phyloP scores from a whole-genome alignment of 2,888 invertebrate genomes.

The Rhaphigaster nebulosa region DNA sequence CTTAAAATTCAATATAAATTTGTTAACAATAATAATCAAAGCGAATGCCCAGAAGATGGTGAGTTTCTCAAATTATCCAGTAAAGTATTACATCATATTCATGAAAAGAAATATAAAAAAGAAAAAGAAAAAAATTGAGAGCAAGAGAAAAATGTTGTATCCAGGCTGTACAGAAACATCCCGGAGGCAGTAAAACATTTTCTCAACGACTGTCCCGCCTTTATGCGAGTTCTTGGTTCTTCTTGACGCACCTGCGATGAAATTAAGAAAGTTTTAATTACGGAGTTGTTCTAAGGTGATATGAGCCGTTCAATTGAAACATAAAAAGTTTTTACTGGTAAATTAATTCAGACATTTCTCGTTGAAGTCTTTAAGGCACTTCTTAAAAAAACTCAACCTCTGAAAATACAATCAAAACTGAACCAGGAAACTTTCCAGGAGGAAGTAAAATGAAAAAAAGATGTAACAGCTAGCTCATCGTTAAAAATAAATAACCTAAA shows the following conservation, averaged over 20 bases:
- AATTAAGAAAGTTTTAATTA: constrained; percentile 50
- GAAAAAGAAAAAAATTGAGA: not conserved
- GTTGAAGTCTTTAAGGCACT: constrained; percentile 10
- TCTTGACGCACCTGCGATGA: constrained; percentile 38
- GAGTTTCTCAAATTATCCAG: no score
- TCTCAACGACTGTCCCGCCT: not conserved
- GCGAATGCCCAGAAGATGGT: no score
- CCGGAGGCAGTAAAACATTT: not conserved
- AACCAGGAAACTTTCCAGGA: not conserved
- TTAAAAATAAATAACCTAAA: not conserved
- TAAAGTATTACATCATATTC: no score
- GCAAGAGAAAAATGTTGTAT: not conserved
- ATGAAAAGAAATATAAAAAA: no score
- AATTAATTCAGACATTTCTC: constrained; percentile 19
- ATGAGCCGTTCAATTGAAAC: constrained; percentile 45
- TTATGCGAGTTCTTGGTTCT: constrained; percentile 22
- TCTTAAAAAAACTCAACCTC: not conserved
- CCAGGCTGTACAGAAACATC: not conserved
- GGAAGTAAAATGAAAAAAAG: not conserved
- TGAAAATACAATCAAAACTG: not conserved
- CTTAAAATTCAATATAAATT: no score
- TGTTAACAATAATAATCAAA: no score
- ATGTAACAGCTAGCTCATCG: not conserved
- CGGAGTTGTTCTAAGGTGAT: constrained; percentile 12
- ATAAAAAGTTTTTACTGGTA: constrained; percentile 39